Evolutionary conservation across 2,888 invertebrate genomes (phyloP).

Genomic region (Drosophila recens): DNA sequence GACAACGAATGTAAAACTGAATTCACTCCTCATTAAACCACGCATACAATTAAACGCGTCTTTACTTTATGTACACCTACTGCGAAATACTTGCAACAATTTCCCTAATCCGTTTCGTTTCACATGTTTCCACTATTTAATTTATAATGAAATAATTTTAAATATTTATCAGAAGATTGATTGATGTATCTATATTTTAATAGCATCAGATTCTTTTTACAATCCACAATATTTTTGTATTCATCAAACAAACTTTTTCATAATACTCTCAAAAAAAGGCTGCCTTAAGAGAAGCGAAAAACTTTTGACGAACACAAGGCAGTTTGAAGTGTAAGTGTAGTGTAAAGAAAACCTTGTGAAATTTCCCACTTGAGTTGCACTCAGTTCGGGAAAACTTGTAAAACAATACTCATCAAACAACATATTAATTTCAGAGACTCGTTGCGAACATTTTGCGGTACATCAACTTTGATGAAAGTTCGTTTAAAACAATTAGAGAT

Average conservation of each 20-base stretch:
- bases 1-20: too few relatives aligned
- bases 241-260: slow-evolving; percentile 1
- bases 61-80: too few relatives aligned
- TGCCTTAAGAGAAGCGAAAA: slow-evolving; percentile 6
- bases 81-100: too few relatives aligned
- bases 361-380: slow-evolving; percentile 5
- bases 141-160: too few relatives aligned
- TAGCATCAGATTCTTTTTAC: neutral
- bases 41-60: too few relatives aligned
- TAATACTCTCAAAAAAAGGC: neutral
- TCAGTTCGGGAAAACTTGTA: slow-evolving; percentile 38
- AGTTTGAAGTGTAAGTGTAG: slow-evolving; percentile 28
- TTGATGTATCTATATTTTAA: neutral
- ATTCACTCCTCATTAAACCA: too few relatives aligned
- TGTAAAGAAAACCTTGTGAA: slow-evolving; percentile 7
- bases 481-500: slow-evolving; percentile 76
- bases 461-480: slow-evolving; percentile 64
- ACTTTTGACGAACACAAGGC: slow-evolving; percentile 22
- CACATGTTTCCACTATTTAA: neutral
- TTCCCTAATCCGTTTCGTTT: too few relatives aligned
- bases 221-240: neutral
- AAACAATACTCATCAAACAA: slow-evolving; percentile 64
- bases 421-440: slow-evolving; percentile 58
- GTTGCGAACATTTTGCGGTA: slow-evolving; percentile 64
- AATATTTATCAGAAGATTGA: neutral